Evolutionary conservation across 2,888 invertebrate species (phyloP).

Genomic region (Amitus sp.): DNA sequence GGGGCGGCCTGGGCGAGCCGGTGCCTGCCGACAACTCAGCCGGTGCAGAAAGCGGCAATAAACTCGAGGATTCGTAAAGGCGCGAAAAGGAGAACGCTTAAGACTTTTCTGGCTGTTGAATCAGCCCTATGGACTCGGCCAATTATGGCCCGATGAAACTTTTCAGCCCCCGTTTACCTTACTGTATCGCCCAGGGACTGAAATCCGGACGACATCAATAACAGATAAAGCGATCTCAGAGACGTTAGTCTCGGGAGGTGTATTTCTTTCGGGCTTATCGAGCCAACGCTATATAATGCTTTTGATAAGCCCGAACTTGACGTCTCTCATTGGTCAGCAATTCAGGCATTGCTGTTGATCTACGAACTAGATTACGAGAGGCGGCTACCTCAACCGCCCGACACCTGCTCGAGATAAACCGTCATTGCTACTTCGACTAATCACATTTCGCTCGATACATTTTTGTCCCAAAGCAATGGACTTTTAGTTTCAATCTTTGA

Average conservation of each 20-base stretch:
- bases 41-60: not conserved
- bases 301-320: constrained; percentile 20
- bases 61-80: not conserved
- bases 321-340: constrained; percentile 36
- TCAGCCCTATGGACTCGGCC: constrained; percentile 27
- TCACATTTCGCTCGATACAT: too few relatives aligned
- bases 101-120: not conserved
- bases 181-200: constrained; percentile 21
- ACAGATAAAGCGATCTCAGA: constrained; percentile 31
- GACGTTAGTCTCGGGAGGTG: constrained; percentile 34
- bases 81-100: not conserved
- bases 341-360: constrained; percentile 38
- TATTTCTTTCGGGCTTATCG: constrained; percentile 37
- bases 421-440: not conserved
- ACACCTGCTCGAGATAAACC: constrained; percentile 39
- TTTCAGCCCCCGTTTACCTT: constrained; percentile 9
- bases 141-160: constrained; percentile 35
- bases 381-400: constrained; percentile 33
- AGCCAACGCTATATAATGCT: constrained; percentile 31
- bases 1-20: too few relatives aligned
- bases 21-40: not conserved
- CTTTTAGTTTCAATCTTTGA: too few relatives aligned
- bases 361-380: constrained; percentile 34
- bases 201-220: constrained; percentile 32
- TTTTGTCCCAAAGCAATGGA: too few relatives aligned